Evolutionary conservation across 2,113 vertebrate species (phyloP), one percentile per base, ranked within the genome.

Genomic region (Rhea americana): DNA sequence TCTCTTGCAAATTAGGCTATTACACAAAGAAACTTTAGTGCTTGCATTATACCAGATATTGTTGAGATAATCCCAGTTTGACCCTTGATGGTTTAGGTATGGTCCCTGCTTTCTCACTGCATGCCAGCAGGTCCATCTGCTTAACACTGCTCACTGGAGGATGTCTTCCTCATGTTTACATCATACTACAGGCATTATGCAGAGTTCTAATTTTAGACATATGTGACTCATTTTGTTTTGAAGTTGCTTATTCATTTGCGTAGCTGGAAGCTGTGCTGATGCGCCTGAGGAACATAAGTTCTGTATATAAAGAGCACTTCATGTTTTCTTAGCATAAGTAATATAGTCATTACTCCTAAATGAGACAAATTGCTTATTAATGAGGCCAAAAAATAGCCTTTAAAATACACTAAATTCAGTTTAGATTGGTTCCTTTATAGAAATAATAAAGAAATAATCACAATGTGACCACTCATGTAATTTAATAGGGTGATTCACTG

Each of bases 201-300:
- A 32, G 30, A 1, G 1, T 70, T 39, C 55, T 30, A 73, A 89
- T 94, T 88, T 85, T 73, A 82, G 58, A 62, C 19, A 25, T 87
- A 74, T 24, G 22, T 85, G 90, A 90, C 45, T 95, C 59, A 65
- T 79, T 84, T 82, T 94, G 75, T 93, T 96, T 94, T 95, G 75
- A 96, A 94, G 85, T 93, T 85, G 28, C 41, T 72, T 25, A 68
- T 78, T 92, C 65, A 96, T 96, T 96, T 97, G 28, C 78, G 85
- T 95, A 94, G 92, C 93, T 93, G 32, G 51, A 92, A 86, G 30
- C 72, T 93, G 73, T 75, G 55, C 30, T 4, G 30, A 17, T 68
- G 43, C 61, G 62, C 68, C 82, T 45, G 62, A 87, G 67, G 85
- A 96, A 47, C 45, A 43, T 8, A 63, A 79, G 24, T 45, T 89